Percentiles rank a stretch among this genome's conserved stretches.
These are phyloP conservation scores for Caradrina kadenii DNA, from an alignment of 2,888 invertebrate genomes.

Conservation along the genomic window DNA sequence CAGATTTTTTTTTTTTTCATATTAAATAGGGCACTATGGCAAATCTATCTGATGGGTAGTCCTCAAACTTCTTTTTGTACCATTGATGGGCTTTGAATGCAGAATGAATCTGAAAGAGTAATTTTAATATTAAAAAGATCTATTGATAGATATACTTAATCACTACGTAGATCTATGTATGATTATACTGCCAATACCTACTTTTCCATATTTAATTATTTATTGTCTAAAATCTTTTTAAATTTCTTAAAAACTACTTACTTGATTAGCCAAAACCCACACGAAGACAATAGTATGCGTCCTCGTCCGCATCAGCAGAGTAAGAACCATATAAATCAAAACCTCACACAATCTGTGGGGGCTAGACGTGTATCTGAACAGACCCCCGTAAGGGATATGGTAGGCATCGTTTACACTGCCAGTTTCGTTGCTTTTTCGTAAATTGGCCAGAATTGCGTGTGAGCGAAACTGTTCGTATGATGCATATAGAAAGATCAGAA, in stretches of 20 bases:
- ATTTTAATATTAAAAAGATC: too few species aligned
- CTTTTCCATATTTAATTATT: too few species aligned
- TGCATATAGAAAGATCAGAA: not conserved
- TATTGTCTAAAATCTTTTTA: too few species aligned
- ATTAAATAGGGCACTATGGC: not conserved
- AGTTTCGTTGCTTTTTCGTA: not conserved
- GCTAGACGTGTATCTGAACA: constrained; percentile 5
- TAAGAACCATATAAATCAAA: not conserved
- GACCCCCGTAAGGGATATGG: not conserved
- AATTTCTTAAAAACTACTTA: not conserved
- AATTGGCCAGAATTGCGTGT: not conserved
- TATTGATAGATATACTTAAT: too few species aligned
- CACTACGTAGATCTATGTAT: too few species aligned
- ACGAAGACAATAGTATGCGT: not conserved
- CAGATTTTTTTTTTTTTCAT: too few species aligned
- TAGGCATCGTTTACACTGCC: not conserved
- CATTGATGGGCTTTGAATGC: not conserved
- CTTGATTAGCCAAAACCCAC: not conserved
- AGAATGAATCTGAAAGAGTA: not conserved
- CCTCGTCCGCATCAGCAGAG: constrained; percentile 4
- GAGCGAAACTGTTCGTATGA: not conserved
- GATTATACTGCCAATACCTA: too few species aligned
- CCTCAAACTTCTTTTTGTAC: not conserved
- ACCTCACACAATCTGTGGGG: constrained; percentile 5
- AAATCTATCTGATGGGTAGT: not conserved